phyloP scores from a whole-genome alignment of 2,888 invertebrate genomes.

The Trichogramma dendrolimi region DNA sequence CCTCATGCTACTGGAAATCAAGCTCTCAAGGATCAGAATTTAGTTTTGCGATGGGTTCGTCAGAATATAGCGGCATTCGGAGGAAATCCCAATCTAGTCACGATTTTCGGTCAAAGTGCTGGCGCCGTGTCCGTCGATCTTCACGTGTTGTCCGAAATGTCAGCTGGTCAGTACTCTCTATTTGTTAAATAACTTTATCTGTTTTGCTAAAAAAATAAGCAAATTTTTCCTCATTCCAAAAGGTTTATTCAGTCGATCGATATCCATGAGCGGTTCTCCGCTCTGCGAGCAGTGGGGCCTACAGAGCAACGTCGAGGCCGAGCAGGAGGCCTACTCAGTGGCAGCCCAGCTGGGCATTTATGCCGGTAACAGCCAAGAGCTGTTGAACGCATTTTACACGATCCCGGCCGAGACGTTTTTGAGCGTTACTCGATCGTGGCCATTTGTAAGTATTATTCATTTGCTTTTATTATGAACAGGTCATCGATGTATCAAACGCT shows the following conservation, averaged over 20 bases:
- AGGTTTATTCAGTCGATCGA: conserved; percentile 30
- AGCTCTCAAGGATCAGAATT: conserved; percentile 52
- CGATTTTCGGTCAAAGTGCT: conserved; percentile 56
- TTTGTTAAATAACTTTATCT: background rate
- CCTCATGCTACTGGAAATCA: conserved; percentile 30
- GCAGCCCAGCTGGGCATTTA: conserved; percentile 17
- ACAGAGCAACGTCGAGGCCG: conserved; percentile 22
- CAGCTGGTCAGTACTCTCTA: conserved; percentile 21
- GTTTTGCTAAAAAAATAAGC: background rate
- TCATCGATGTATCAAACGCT: background rate
- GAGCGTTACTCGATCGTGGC: background rate
- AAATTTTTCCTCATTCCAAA: background rate
- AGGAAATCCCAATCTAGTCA: conserved; percentile 8
- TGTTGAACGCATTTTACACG: conserved; percentile 29
- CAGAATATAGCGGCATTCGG: conserved; percentile 48
- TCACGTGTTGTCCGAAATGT: conserved; percentile 27
- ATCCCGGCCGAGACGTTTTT: conserved; percentile 28
- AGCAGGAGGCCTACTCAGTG: conserved; percentile 22
- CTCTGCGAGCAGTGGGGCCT: conserved; percentile 31
- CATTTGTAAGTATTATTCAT: background rate
- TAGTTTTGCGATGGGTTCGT: conserved; percentile 55
- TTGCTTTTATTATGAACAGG: background rate
- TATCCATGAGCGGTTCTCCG: conserved; percentile 34
- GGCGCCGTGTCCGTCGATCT: conserved; percentile 45
- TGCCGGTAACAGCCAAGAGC: conserved; percentile 23